Conservation (phyloP, 1,140 invertebrate genomes). For the Physella acuta region DNA sequence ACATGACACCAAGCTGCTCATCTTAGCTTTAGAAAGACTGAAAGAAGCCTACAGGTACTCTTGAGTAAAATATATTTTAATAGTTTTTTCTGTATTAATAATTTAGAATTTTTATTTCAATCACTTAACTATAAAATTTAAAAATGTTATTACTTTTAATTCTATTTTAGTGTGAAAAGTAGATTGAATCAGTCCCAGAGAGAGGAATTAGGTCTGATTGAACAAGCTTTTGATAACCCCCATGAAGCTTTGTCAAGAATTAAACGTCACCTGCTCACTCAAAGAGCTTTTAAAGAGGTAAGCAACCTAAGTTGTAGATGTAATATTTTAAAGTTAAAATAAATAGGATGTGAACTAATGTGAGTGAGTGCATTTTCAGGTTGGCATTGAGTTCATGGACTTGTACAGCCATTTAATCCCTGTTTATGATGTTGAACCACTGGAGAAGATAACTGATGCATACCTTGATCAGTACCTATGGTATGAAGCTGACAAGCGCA, state of each 20-base stretch:
- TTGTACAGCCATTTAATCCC: slow-evolving; percentile 97
- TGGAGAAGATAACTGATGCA: slow-evolving; percentile 99
- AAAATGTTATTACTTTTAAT: not conserved
- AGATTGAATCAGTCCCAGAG: slow-evolving; percentile 97
- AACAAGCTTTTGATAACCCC: slow-evolving; percentile 99
- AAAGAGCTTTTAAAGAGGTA: slow-evolving; percentile 97
- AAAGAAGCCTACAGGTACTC: slow-evolving; percentile 95
- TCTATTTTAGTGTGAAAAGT: slow-evolving; percentile 83
- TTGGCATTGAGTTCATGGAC: slow-evolving; percentile 99
- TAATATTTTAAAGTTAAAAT: too few relatives aligned
- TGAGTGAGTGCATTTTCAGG: slow-evolving; percentile 67
- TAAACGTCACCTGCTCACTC: slow-evolving; percentile 97
- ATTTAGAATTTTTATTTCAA: not conserved
- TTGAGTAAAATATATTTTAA: not conserved
- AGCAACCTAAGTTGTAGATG: too few relatives aligned
- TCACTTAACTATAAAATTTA: not conserved
- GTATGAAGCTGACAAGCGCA: slow-evolving; percentile 98
- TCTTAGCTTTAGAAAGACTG: slow-evolving; percentile 91
- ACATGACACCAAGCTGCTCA: slow-evolving; percentile 97
- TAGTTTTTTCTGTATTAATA: not conserved
- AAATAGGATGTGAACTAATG: too few relatives aligned
- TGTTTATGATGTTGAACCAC: slow-evolving; percentile 97
- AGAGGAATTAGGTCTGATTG: slow-evolving; percentile 96
- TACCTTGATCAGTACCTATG: slow-evolving; percentile 99
- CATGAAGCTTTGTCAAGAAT: slow-evolving; percentile 98